Conservation (phyloP, 2,113 vertebrate genomes). For the Hemicordylus capensis region DNA sequence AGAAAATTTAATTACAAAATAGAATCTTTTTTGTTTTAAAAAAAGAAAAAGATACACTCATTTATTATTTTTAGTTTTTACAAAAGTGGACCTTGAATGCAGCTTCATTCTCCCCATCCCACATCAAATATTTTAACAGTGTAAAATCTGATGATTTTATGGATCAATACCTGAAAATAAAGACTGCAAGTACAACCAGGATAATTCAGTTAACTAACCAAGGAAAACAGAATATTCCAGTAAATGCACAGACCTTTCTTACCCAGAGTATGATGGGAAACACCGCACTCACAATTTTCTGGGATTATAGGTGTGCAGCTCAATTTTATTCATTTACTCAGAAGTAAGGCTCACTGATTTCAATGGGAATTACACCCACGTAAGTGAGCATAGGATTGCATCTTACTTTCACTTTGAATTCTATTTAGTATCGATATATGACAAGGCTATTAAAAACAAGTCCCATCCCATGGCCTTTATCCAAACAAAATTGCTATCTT, state of each 20-base stretch:
- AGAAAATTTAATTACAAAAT: conserved; percentile 50
- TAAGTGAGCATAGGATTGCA: too few species aligned
- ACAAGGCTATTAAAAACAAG: not conserved
- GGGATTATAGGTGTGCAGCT: not conserved
- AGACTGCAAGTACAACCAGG: not conserved
- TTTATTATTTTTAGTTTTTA: conserved; percentile 68
- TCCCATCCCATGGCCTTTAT: conserved; percentile 49
- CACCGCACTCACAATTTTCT: not conserved
- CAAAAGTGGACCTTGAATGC: conserved; percentile 69
- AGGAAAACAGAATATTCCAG: not conserved
- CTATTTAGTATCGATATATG: not conserved
- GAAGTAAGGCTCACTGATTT: too few species aligned
- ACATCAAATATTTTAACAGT: conserved; percentile 61
- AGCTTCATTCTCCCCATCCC: conserved; percentile 54
- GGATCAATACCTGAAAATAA: conserved; percentile 55
- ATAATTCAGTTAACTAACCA: not conserved
- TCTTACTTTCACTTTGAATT: not conserved
- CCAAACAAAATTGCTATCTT: conserved; percentile 31
- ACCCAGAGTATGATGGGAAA: not conserved
- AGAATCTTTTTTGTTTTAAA: conserved; percentile 49
- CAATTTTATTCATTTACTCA: too few species aligned
- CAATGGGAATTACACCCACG: too few species aligned
- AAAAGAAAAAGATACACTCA: conserved; percentile 66
- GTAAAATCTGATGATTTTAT: conserved; percentile 59
- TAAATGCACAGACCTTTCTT: not conserved